These are phyloP conservation scores for Aurelia coerulea DNA, from an alignment of 30 jellyfish, hydroid and myxozoan species.

Conservation along the genomic window DNA sequence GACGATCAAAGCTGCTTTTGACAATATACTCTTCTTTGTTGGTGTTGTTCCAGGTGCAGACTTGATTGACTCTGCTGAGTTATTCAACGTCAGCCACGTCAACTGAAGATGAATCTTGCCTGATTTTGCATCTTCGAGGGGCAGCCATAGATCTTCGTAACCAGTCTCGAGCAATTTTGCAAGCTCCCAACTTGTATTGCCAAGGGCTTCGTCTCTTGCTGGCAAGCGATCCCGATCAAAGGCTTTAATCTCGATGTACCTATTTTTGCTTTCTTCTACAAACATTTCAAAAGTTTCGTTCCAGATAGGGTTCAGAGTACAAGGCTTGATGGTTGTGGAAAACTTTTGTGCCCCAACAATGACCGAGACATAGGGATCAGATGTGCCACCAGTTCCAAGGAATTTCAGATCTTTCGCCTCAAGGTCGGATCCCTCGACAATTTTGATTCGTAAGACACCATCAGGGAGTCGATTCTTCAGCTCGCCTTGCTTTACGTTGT, in stretches of 20 bases:
- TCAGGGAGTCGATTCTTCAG: conserved; percentile 77
- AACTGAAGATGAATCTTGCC: conserved; percentile 71
- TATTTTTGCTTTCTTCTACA: conserved; percentile 68
- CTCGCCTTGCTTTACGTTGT: conserved; percentile 45
- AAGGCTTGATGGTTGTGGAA: conserved; percentile 46
- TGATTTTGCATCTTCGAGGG: conserved; percentile 70
- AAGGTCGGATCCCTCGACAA: conserved; percentile 68
- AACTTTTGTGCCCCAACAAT: conserved; percentile 71
- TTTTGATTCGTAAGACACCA: conserved; percentile 70
- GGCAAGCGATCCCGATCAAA: conserved; percentile 73
- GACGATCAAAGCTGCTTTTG: conserved; percentile 67
- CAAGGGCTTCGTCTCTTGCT: conserved; percentile 72
- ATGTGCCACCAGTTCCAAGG: conserved; percentile 59
- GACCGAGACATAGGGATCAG: conserved; percentile 75
- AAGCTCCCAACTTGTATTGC: conserved; percentile 47
- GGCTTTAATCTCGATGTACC: conserved; percentile 32
- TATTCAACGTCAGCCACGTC: conserved; percentile 66
- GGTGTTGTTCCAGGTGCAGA: conserved; percentile 58
- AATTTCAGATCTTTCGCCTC: conserved; percentile 72
- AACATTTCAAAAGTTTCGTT: conserved; percentile 70
- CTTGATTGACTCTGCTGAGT: conserved; percentile 16
- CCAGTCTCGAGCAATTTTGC: conserved; percentile 45
- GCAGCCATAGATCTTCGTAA: conserved; percentile 66
- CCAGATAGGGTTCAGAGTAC: conserved; percentile 74
- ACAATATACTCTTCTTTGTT: conserved; percentile 40